These are phyloP conservation scores for Pristionchus arcanus DNA, from an alignment of 2,888 invertebrate genomes.

Conservation along the genomic window DNA sequence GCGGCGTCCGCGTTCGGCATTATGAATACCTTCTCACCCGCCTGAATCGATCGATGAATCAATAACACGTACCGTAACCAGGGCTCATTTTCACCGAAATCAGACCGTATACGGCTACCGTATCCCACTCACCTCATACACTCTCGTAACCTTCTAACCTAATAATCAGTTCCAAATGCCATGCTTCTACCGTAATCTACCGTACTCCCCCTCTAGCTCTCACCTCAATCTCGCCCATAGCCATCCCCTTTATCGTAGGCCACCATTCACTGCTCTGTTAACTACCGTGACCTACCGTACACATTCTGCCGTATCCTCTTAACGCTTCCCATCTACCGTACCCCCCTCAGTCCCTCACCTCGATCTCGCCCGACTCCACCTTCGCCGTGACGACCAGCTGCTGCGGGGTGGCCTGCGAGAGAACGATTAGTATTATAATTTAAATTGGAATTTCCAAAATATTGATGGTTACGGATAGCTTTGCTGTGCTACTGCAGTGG, in stretches of 20 bases:
- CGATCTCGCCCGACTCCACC: slow-evolving; percentile 92
- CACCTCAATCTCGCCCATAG: too few species aligned
- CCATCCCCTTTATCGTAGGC: too few species aligned
- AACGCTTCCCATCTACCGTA: background rate
- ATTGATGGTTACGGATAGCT: too few species aligned
- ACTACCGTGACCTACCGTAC: background rate
- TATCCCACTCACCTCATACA: too few species aligned
- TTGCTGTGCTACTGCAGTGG: too few species aligned
- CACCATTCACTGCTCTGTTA: too few species aligned
- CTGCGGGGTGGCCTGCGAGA: slow-evolving; percentile 62
- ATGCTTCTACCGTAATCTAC: too few species aligned
- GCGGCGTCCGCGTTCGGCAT: slow-evolving; percentile 76
- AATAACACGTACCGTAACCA: background rate
- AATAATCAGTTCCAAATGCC: too few species aligned
- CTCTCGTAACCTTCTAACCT: too few species aligned
- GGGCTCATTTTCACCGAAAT: too few species aligned
- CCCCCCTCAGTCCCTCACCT: slow-evolving; percentile 80
- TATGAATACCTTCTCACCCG: slow-evolving; percentile 90
- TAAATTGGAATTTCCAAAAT: background rate
- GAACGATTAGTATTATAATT: background rate
- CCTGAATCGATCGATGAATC: slow-evolving; percentile 49
- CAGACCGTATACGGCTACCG: background rate
- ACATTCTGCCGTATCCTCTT: too few species aligned
- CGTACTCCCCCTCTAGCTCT: too few species aligned
- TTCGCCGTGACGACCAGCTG: slow-evolving; percentile 90